Evolutionary conservation across 2,888 invertebrate species (phyloP), one percentile per base, ranked within the genome.

Genomic region (Tipula vernalis): DNA sequence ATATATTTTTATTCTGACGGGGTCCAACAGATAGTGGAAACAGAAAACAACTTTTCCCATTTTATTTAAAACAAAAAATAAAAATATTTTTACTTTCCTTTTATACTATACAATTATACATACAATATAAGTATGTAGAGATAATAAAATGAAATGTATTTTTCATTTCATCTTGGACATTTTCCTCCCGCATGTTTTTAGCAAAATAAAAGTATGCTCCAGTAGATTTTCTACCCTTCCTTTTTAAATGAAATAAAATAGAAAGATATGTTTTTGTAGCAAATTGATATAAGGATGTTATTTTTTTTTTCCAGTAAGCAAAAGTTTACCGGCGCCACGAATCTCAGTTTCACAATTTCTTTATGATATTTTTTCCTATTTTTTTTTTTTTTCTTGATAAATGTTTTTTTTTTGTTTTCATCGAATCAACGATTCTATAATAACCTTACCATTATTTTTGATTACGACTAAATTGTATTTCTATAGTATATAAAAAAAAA

Each of bases 291-390:
- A 71, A 71, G 71, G 71, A 71, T 71, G 28, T 28, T 71, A 28
- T 71, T 71, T 71, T 71, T 71, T 47, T n/a, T 4, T 71, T 71
- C 71, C 28, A 36, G 84, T 39, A 84, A 44, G 44, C 51, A 88
- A 86, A 88, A 88, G 83, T 88, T 88, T 87, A 88, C 86, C 87
- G 88, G 88, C 88, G 88, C 88, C 88, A 88, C 87, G 87, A 88
- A 87, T 88, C 88, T 88, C 87, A 87, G 87, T 86, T 83, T 71
- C 28, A 85, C 39, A 57, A 86, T 86, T 86, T 51, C 13, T 51
- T 51, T 86, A 51, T 86, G 3, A 36, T 47, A 42, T 28, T 18
- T 44, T 47, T 44, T 86, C 28, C 86, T 28, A 44, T 47, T 28
- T 44, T 44, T 39, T 86, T 86, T n/a, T 47, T 28, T 44, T 51